These are phyloP conservation scores for Eptesicus fuscus DNA, from an alignment of 2,113 vertebrate species.

Conservation along the genomic window DNA sequence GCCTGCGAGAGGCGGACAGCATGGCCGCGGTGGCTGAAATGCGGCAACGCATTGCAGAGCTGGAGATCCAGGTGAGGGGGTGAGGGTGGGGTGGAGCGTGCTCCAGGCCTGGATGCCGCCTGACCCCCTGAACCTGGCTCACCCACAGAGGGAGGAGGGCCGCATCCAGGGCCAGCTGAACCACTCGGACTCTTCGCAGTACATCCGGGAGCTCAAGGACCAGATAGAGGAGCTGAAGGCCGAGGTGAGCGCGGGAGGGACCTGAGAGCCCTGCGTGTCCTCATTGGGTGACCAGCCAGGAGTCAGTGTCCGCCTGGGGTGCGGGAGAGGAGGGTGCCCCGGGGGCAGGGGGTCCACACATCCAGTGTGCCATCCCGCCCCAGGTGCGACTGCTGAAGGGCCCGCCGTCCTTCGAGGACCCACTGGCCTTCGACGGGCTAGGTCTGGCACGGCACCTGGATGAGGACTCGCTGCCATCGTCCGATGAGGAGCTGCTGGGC, in stretches of 20 bases:
- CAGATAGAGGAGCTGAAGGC: conserved; percentile 94
- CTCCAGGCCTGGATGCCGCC: accelerated
- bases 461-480: conserved; percentile 92
- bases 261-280: background rate
- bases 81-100: background rate
- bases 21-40: conserved; percentile 94
- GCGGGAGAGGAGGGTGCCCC: background rate
- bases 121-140: background rate
- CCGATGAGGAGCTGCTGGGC: conserved; percentile 91
- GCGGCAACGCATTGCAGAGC: conserved; percentile 91
- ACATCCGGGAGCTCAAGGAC: conserved; percentile 92
- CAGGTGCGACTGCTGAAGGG: conserved; percentile 91
- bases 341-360: background rate
- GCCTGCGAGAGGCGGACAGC: conserved; percentile 93
- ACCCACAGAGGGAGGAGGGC: conserved; percentile 90
- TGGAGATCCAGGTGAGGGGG: conserved; percentile 92
- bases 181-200: conserved; percentile 94
- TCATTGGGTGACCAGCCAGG: background rate
- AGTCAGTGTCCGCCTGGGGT: background rate
- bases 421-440: conserved; percentile 85
- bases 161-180: conserved; percentile 94
- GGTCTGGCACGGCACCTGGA: conserved; percentile 88
- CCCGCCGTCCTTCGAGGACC: conserved; percentile 83
- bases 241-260: conserved; percentile 81
- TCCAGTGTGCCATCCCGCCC: background rate